A percentile compares a stretch with the other conserved stretches of the same genome.
phyloP scores from a whole-genome alignment of 1,140 invertebrate species.

The Platyura marginata region DNA sequence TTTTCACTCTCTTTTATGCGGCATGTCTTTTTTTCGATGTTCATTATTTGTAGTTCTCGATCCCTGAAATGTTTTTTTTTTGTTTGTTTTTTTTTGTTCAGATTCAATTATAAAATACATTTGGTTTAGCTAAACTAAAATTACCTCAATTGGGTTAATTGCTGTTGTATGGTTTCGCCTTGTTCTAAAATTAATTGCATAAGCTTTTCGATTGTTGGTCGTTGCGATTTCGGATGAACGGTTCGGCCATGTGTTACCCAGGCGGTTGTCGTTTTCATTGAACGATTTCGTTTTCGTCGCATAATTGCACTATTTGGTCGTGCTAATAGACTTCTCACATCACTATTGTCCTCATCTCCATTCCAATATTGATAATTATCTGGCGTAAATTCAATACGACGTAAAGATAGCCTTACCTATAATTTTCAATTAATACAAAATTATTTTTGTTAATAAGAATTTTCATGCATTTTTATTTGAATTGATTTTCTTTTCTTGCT shows the following conservation, averaged over 20 bases:
- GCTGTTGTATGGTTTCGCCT: slow-evolving; percentile 59
- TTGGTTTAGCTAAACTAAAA: background rate
- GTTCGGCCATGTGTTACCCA: slow-evolving; percentile 9
- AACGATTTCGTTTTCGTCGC: slow-evolving; percentile 13
- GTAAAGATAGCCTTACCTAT: slow-evolving; percentile 4
- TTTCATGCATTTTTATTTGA: no score
- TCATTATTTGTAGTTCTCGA: slow-evolving; percentile 57
- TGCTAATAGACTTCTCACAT: slow-evolving; percentile 20
- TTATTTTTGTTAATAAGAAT: no score
- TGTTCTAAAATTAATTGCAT: slow-evolving; percentile 61
- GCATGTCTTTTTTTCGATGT: slow-evolving; percentile 58
- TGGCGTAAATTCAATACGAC: slow-evolving; percentile 2
- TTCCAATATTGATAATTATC: slow-evolving; percentile 5
- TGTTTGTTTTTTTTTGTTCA: background rate
- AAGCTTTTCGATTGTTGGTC: slow-evolving; percentile 37
- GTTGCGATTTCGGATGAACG: slow-evolving; percentile 12
- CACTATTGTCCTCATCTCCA: slow-evolving; percentile 17
- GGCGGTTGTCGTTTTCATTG: slow-evolving; percentile 3
- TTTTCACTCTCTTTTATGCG: slow-evolving; percentile 41
- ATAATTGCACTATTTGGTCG: slow-evolving; percentile 18
- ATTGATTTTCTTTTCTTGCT: no score
- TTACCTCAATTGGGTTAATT: slow-evolving; percentile 42
- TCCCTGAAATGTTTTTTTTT: slow-evolving; percentile 34
- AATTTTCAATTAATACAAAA: no score
- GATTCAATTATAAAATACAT: background rate